A percentile compares a stretch with the other conserved stretches of the same genome.
phyloP scores from a whole-genome alignment of 2,797 vertebrate genomes.

The Lepus oiostolus region DNA sequence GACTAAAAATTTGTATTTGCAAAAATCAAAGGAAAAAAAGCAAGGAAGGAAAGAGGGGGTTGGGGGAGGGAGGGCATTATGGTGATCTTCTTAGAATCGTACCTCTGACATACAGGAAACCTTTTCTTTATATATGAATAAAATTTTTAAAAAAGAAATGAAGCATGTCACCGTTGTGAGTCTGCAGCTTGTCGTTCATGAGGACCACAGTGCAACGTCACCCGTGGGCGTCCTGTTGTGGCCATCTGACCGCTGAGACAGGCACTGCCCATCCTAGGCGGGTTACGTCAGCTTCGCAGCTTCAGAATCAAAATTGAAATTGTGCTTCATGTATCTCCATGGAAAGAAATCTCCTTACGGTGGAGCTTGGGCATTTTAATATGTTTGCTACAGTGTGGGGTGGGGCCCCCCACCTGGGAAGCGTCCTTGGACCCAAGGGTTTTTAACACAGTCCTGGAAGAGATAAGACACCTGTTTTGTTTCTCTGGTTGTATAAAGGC shows the following conservation, averaged over 20 bases:
- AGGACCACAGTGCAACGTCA: not conserved
- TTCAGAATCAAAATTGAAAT: not conserved
- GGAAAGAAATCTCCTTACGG: not conserved
- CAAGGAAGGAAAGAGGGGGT: too few relatives aligned
- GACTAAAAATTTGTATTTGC: too few relatives aligned
- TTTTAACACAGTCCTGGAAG: not conserved
- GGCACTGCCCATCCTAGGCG: not conserved
- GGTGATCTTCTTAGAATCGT: too few relatives aligned
- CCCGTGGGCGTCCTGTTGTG: not conserved
- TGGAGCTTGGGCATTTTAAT: not conserved
- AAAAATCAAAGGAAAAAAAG: too few relatives aligned
- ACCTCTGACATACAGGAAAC: too few relatives aligned
- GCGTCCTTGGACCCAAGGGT: not conserved
- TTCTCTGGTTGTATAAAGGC: not conserved
- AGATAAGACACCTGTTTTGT: not conserved
- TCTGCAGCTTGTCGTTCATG: not conserved
- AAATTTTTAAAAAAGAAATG: too few relatives aligned
- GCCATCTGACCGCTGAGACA: not conserved
- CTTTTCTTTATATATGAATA: too few relatives aligned
- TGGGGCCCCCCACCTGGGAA: not conserved
- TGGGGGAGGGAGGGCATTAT: too few relatives aligned
- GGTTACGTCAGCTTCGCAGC: not conserved
- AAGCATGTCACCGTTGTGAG: too few relatives aligned
- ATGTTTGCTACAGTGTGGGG: rapidly evolving
- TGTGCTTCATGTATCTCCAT: not conserved